Conservation (phyloP, 2,797 vertebrate genomes). For the Sebastes vulpes region DNA sequence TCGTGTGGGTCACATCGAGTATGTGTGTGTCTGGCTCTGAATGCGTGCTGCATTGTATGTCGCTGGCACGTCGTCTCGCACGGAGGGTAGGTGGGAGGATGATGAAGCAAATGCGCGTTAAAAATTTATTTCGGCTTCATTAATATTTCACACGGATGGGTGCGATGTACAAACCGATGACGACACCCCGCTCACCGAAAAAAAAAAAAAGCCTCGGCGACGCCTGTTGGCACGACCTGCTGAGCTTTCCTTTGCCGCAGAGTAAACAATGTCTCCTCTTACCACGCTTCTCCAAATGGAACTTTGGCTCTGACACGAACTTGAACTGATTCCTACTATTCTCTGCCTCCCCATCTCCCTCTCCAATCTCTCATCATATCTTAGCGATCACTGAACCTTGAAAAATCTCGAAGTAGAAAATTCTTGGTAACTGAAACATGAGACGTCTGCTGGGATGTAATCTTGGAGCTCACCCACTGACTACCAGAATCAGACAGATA, state of each 20-base stretch:
- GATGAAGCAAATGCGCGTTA: conserved; percentile 67
- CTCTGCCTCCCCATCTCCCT: not conserved
- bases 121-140: conserved; percentile 70
- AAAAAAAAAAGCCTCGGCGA: conserved; percentile 28
- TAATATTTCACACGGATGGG: conserved; percentile 70
- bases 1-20: conserved; percentile 4
- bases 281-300: conserved; percentile 27
- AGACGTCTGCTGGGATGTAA: conserved; percentile 64
- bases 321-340: conserved; percentile 33
- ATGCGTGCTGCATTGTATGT: conserved; percentile 25
- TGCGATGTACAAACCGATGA: conserved; percentile 56
- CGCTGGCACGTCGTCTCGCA: conserved; percentile 48
- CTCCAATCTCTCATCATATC: conserved; percentile 35
- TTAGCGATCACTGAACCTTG: conserved; percentile 63
- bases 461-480: conserved; percentile 54
- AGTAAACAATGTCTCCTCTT: conserved; percentile 49
- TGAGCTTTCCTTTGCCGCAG: conserved; percentile 43
- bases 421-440: conserved; percentile 50
- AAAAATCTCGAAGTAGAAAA: conserved; percentile 64
- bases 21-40: not conserved
- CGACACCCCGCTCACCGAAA: conserved; percentile 9
- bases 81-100: conserved; percentile 50
- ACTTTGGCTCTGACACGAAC: conserved; percentile 41
- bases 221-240: conserved; percentile 36
- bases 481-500: conserved; percentile 51